Evolutionary conservation across 2,888 invertebrate genomes (phyloP).

Genomic region (Conops quadrifasciatus): DNA sequence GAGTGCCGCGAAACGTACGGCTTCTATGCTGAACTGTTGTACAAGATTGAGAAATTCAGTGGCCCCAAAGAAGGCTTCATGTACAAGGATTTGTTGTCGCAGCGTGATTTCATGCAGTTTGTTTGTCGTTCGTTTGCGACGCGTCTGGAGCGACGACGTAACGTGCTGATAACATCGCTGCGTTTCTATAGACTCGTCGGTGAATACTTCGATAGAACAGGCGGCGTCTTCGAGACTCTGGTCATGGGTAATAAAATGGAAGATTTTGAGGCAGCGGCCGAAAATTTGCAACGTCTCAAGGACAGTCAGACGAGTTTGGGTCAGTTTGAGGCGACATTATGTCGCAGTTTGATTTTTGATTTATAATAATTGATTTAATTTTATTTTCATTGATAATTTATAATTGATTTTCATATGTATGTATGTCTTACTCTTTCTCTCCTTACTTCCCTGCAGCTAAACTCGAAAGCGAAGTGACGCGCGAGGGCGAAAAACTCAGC

Average conservation of each 20-base stretch:
- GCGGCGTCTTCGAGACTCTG: slow-evolving; percentile 74
- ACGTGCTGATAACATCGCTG: slow-evolving; percentile 77
- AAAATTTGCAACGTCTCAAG: slow-evolving; percentile 70
- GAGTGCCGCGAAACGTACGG: slow-evolving; percentile 83
- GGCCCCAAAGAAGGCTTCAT: slow-evolving; percentile 58
- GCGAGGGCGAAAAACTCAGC: slow-evolving; percentile 79
- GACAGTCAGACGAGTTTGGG: slow-evolving; percentile 71
- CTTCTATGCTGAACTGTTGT: slow-evolving; percentile 78
- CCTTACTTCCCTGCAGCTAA: slow-evolving; percentile 66
- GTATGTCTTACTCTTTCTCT: neutral
- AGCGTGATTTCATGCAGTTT: slow-evolving; percentile 83
- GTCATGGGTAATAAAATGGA: slow-evolving; percentile 70
- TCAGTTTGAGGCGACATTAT: slow-evolving; percentile 56
- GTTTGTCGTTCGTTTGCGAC: slow-evolving; percentile 81
- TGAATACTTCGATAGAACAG: slow-evolving; percentile 75
- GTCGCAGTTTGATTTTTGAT: too few relatives aligned
- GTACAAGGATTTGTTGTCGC: slow-evolving; percentile 74
- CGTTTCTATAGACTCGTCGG: slow-evolving; percentile 79
- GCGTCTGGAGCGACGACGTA: slow-evolving; percentile 76
- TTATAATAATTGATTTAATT: neutral
- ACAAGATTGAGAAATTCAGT: slow-evolving; percentile 73
- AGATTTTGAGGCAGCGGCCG: slow-evolving; percentile 69
- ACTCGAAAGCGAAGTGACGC: slow-evolving; percentile 73
- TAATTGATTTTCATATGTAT: too few relatives aligned
- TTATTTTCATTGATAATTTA: slow-evolving; percentile 19